phyloP scores from a whole-genome alignment of 2,797 vertebrate genomes.

The Podarcis lilfordi region DNA sequence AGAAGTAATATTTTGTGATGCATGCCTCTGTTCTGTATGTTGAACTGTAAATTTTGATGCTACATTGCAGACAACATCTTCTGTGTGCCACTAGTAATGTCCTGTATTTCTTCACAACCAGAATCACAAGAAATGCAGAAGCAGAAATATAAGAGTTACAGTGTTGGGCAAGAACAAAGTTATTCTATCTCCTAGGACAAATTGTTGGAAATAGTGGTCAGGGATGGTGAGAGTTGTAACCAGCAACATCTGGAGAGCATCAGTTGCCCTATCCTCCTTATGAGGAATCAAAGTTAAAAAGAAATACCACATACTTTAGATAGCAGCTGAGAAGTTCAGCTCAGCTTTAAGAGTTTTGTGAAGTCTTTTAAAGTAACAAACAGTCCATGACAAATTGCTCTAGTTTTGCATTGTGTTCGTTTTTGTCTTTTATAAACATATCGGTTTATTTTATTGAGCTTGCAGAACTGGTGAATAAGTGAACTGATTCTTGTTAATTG shows the following conservation, averaged over 20 bases:
- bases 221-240: background rate
- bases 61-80: slow-evolving; percentile 19
- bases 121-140: background rate
- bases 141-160: background rate
- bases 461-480: background rate
- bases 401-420: background rate
- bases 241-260: background rate
- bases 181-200: background rate
- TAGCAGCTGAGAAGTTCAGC: background rate
- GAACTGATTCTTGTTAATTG: background rate
- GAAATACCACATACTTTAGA: background rate
- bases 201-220: background rate
- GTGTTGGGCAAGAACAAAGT: background rate
- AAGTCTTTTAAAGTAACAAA: background rate
- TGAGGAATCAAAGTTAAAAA: background rate
- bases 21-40: slow-evolving; percentile 28
- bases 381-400: background rate
- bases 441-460: background rate
- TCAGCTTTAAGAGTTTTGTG: background rate
- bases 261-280: background rate
- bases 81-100: slow-evolving; percentile 15
- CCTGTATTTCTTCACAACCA: background rate
- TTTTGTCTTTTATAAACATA: background rate
- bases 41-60: slow-evolving; percentile 37
- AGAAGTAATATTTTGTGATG: slow-evolving; percentile 46